A percentile compares a stretch with the other conserved stretches of the same genome.
Evolutionary conservation across 2,113 vertebrate species (phyloP).

Genomic region (Syngnathus typhle): DNA sequence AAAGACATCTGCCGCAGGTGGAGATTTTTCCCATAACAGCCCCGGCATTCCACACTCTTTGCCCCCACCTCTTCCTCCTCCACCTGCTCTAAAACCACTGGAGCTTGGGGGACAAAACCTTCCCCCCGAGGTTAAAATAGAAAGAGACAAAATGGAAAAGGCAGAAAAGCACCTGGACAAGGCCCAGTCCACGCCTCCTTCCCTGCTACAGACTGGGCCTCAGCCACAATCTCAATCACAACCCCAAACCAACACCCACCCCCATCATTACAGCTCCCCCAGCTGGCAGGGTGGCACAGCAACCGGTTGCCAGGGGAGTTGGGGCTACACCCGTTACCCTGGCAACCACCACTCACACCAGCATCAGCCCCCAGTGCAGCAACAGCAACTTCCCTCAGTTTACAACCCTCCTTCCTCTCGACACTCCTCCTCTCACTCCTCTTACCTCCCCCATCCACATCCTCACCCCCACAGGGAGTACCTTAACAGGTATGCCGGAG

Average conservation of each 20-base stretch:
- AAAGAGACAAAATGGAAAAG: constrained; percentile 79
- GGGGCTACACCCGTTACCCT: constrained; percentile 74
- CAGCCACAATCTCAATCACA: constrained; percentile 63
- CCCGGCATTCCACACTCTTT: constrained; percentile 62
- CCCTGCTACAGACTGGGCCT: constrained; percentile 64
- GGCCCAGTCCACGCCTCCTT: constrained; percentile 63
- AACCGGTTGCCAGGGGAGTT: constrained; percentile 67
- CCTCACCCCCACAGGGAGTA: constrained; percentile 73
- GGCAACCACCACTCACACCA: constrained; percentile 72
- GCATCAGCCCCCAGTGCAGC: constrained; percentile 73
- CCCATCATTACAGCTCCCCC: constrained; percentile 71
- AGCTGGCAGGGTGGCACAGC: constrained; percentile 71
- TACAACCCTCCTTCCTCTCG: constrained; percentile 75
- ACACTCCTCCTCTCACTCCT: constrained; percentile 68
- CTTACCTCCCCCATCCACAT: constrained; percentile 72
- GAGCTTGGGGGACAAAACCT: constrained; percentile 70
- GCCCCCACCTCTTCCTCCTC: constrained; percentile 82
- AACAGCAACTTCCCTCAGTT: constrained; percentile 76
- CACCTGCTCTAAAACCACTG: constrained; percentile 85
- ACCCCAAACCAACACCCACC: constrained; percentile 62
- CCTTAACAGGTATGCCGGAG: constrained; percentile 71
- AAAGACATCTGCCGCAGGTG: constrained; percentile 62
- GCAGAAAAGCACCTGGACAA: constrained; percentile 69
- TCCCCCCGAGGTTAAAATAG: constrained; percentile 71
- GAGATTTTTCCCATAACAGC: constrained; percentile 69